Evolutionary conservation across 2,888 invertebrate species (phyloP).

Genomic region (Mechanitis messenoides): DNA sequence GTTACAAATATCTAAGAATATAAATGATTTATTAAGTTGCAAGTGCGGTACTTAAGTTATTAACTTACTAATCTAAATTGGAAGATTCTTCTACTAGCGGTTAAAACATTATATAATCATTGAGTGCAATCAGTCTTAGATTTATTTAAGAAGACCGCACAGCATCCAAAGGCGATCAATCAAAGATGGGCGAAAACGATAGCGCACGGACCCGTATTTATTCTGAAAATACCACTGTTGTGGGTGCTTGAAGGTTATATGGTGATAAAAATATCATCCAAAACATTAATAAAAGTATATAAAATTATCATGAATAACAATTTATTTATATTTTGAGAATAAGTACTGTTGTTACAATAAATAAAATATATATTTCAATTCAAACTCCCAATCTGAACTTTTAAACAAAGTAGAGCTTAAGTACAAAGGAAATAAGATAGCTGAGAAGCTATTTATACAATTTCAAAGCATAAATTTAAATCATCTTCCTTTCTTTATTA

Average conservation of each 20-base stretch:
- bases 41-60: too few relatives aligned
- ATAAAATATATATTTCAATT: too few relatives aligned
- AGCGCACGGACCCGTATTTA: conserved; percentile 35
- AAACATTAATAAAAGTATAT: conserved; percentile 1
- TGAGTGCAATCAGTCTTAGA: conserved; percentile 11
- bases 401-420: too few relatives aligned
- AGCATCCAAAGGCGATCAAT: conserved; percentile 24
- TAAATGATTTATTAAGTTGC: neutral
- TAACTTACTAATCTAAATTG: too few relatives aligned
- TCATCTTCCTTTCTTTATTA: conserved; percentile 5
- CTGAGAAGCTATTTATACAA: neutral
- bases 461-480: conserved; percentile 2
- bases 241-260: neutral
- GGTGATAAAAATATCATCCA: neutral
- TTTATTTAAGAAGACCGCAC: conserved; percentile 7
- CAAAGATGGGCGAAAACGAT: conserved; percentile 37
- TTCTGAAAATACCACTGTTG: conserved; percentile 4
- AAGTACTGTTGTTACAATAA: too few relatives aligned
- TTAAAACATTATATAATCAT: conserved; percentile 3
- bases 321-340: neutral
- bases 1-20: conserved; percentile 1
- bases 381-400: too few relatives aligned
- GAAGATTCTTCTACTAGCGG: neutral
- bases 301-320: too few relatives aligned
- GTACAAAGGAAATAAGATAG: neutral